Evolutionary conservation across 2,888 invertebrate species (phyloP).

Genomic region (Tubulanus polymorphus): DNA sequence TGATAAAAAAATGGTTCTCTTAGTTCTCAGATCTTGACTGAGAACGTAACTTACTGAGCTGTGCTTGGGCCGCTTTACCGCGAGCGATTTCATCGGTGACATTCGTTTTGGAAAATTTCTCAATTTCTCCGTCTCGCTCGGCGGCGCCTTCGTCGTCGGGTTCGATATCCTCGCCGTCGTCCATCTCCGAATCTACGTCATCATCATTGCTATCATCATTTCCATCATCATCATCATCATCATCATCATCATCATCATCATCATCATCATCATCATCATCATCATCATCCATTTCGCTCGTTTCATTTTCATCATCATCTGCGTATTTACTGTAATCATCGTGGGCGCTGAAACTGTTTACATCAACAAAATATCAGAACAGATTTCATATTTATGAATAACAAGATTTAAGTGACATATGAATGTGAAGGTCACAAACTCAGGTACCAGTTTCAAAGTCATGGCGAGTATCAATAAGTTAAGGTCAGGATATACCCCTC

Average conservation of each 20-base stretch:
- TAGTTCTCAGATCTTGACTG: too few relatives aligned
- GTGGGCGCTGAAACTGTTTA: background rate
- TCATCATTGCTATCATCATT: slow-evolving; percentile 1
- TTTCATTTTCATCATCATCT: slow-evolving; percentile 6
- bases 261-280: slow-evolving; percentile 7
- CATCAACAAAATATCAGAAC: background rate
- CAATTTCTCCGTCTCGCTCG: slow-evolving; percentile 19
- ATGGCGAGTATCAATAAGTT: background rate
- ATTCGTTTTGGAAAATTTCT: slow-evolving; percentile 29
- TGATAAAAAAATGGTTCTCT: too few relatives aligned
- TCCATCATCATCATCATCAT: slow-evolving; percentile 4
- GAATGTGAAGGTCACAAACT: too few relatives aligned
- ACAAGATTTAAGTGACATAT: background rate
- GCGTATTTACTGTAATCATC: slow-evolving; percentile 6
- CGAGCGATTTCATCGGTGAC: slow-evolving; percentile 45
- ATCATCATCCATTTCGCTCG: slow-evolving; percentile 1
- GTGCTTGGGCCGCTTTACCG: slow-evolving; percentile 43
- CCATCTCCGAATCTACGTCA: background rate
- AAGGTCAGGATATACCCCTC: background rate
- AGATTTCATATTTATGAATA: background rate
- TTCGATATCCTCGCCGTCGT: too few relatives aligned
- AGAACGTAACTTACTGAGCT: slow-evolving; percentile 29
- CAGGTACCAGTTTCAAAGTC: too few relatives aligned
- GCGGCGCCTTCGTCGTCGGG: background rate
- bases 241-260: slow-evolving; percentile 11